Evolutionary conservation across 92 coral and sea anemone genomes (phyloP).

Genomic region (Micromussa lordhowensis): DNA sequence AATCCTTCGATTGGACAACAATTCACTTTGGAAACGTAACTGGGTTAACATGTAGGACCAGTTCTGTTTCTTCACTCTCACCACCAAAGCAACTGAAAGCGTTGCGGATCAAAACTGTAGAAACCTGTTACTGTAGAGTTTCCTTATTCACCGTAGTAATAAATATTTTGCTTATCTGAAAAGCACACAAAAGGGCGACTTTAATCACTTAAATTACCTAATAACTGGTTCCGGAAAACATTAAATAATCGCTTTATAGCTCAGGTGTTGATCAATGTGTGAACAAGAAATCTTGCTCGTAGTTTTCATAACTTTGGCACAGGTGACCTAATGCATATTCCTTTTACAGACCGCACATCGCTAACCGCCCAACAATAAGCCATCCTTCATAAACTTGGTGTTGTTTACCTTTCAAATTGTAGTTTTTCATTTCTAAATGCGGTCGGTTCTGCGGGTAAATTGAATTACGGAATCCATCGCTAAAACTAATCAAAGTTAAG

Average conservation of each 20-base stretch:
- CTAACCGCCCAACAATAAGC: not conserved
- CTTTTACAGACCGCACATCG: not conserved
- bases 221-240: conserved; percentile 26
- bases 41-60: not conserved
- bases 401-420: conserved; percentile 1
- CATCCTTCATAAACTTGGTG: not conserved
- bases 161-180: conserved; percentile 16
- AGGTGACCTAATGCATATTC: not conserved
- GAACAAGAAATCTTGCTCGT: not conserved
- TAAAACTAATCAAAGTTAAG: conserved; percentile 10
- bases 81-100: not conserved
- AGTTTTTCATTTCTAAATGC: not conserved
- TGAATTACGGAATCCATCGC: not conserved
- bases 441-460: conserved; percentile 2
- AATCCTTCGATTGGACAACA: not conserved
- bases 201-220: conserved; percentile 22
- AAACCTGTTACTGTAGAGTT: not conserved
- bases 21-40: not conserved
- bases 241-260: conserved; percentile 12
- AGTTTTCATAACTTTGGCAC: not conserved
- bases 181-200: conserved; percentile 23
- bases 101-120: not conserved
- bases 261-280: conserved; percentile 11
- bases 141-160: not conserved
- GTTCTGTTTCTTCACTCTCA: not conserved